Evolutionary conservation across 2,113 vertebrate genomes (phyloP), one percentile per base, ranked within the genome.

Genomic region (Hylia prasina): DNA sequence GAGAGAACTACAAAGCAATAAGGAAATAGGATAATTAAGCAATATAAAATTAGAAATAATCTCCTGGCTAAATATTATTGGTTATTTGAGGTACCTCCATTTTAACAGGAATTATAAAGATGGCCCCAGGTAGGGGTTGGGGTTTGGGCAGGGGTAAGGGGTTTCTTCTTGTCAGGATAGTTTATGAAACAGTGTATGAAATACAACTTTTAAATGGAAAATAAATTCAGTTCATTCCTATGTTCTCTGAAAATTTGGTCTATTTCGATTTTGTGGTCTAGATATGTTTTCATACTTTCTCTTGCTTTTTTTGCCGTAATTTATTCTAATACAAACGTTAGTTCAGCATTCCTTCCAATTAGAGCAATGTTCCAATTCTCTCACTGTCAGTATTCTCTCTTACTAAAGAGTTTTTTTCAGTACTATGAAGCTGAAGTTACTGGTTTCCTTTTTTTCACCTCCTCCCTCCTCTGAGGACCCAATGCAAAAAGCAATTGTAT

Each of bases 251-350:
- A 92, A 81, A 77, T 83, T 47, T 39, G 48, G 63, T 68, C 70
- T 90, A 25, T 82, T 82, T 94, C 11, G 1, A 56, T 35, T 95
- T 22, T 82, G 85, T 39, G 75, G 79, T 80, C 57, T 88, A 92
- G 71, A 82, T 88, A 51, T 48, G 11, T 82, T 94, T 89, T 93
- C 77, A 87, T 72, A 70, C 33, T 76, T 78, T 42, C 78, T 87
- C 44, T 82, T 90, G 23, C 3, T 78, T 89, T 89, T 84, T 56
- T 11, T n/a, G n/a, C 47, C 79, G 82, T 76, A 85, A 80, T 82
- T 94, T 93, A 79, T 88, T 88, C 61, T 94, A 92, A 86, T 20
- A 60, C 33, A 93, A 96, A 86, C 40, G 86, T 94, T 94, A 90
- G 84, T 82, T 93, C 90, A 92, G 91, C 66, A 89, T 90, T 88